Evolutionary conservation across 1,140 invertebrate genomes (phyloP).

Genomic region (Coenobita brevimanus): DNA sequence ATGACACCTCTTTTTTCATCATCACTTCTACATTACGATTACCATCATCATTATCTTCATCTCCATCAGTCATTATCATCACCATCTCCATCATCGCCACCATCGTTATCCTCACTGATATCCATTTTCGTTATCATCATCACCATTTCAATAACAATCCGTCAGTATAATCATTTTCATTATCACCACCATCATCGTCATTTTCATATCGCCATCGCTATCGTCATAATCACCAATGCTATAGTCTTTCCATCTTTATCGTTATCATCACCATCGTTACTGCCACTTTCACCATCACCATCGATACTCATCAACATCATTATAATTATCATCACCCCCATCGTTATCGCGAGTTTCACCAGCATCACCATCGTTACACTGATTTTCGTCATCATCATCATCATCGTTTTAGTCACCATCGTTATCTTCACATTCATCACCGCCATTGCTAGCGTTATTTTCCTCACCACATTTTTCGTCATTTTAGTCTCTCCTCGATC

Average conservation of each 20-base stretch:
- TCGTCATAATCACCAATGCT: neutral
- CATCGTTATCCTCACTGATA: neutral
- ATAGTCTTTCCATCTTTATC: no score
- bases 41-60: neutral
- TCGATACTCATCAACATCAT: neutral
- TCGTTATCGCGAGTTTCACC: neutral
- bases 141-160: no score
- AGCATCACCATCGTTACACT: neutral
- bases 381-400: neutral
- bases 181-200: neutral
- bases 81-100: neutral
- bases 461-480: neutral
- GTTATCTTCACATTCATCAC: neutral
- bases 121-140: no score
- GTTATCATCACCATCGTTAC: neutral
- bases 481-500: neutral
- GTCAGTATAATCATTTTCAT: neutral
- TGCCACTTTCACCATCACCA: neutral
- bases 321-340: neutral
- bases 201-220: neutral
- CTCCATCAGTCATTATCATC: neutral
- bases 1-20: no score
- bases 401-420: neutral
- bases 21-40: neutral
- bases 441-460: neutral